Evolutionary conservation across 1,140 invertebrate species (phyloP).

Genomic region (Geopemphigus sp.): DNA sequence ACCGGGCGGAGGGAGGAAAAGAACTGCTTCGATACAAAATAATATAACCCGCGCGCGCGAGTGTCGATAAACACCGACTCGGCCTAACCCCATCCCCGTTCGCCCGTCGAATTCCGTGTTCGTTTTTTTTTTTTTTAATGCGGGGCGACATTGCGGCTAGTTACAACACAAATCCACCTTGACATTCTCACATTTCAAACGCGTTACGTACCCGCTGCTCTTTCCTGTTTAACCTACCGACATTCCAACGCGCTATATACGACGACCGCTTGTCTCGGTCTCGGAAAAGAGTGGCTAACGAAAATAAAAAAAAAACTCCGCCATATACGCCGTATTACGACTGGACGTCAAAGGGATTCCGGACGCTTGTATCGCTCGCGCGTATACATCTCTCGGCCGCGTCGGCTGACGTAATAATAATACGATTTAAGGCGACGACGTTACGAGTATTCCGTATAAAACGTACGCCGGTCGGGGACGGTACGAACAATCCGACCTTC

Average conservation of each 20-base stretch:
- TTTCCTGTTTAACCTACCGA: constrained; percentile 15
- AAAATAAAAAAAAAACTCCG: not conserved
- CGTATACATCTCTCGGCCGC: not conserved
- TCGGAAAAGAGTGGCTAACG: not conserved
- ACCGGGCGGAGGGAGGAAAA: too few relatives aligned
- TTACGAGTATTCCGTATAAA: too few relatives aligned
- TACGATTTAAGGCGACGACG: too few relatives aligned
- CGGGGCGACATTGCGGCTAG: not conserved
- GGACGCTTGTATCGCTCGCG: too few relatives aligned
- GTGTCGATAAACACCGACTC: constrained; percentile 22
- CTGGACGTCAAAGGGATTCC: not conserved
- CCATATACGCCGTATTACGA: not conserved
- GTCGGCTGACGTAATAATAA: too few relatives aligned
- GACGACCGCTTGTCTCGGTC: not conserved
- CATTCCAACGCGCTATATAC: constrained; percentile 4
- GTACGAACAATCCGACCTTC: too few relatives aligned
- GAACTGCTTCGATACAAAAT: too few relatives aligned
- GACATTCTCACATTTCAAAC: constrained; percentile 38
- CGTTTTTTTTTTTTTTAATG: constrained; percentile 5
- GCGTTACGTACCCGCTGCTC: not conserved
- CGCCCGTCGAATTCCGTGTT: not conserved
- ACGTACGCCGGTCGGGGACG: too few relatives aligned
- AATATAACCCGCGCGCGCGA: not conserved
- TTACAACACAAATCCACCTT: constrained; percentile 37
- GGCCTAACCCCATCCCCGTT: not conserved